Evolutionary conservation across 1,140 invertebrate species (phyloP).

Genomic region (Drosophila cardini): DNA sequence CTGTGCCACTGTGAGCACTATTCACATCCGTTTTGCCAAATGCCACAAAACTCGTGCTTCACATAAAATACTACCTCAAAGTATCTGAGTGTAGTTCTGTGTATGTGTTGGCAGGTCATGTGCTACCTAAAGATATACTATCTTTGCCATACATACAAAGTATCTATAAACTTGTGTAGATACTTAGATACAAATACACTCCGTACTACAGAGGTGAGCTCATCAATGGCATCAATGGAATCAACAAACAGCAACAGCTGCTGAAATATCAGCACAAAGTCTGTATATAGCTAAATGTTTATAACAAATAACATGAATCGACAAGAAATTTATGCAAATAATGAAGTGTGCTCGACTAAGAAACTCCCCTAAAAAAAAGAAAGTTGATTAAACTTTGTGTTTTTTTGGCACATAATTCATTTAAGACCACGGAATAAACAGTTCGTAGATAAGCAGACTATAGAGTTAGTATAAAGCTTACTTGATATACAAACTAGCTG

Average conservation of each 20-base stretch:
- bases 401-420: too few relatives aligned
- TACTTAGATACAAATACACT: background rate
- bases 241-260: conserved; percentile 38
- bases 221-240: conserved; percentile 61
- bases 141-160: conserved; percentile 23
- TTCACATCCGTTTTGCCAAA: conserved; percentile 16
- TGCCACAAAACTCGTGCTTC: conserved; percentile 25
- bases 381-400: too few relatives aligned
- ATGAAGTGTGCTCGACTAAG: background rate
- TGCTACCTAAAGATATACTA: conserved; percentile 52
- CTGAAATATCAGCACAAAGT: background rate
- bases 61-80: conserved; percentile 20
- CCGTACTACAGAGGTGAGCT: conserved; percentile 55
- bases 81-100: background rate
- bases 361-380: background rate
- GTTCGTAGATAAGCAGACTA: too few relatives aligned
- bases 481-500: too few relatives aligned
- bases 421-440: too few relatives aligned
- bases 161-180: conserved; percentile 1
- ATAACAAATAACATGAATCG: too few relatives aligned
- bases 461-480: too few relatives aligned
- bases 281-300: background rate
- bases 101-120: conserved; percentile 48
- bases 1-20: background rate
- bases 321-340: background rate